Evolutionary conservation across 2,797 vertebrate species (phyloP).

Genomic region (Petrocephalus schoutedeni): DNA sequence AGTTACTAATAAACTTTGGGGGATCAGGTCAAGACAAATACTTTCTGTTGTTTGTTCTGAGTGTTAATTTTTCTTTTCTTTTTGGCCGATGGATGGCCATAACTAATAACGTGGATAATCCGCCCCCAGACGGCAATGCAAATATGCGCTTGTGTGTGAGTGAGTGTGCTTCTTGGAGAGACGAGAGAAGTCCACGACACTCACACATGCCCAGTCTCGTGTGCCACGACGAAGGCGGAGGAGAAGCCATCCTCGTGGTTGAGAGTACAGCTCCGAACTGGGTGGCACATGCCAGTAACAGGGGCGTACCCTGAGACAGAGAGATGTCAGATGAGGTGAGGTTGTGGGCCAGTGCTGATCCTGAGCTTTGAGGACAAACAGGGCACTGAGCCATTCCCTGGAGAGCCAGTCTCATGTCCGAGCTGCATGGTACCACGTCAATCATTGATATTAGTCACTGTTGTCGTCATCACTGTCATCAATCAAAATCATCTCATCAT

Average conservation of each 20-base stretch:
- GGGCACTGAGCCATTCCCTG: background rate
- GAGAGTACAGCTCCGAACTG: slow-evolving; percentile 92
- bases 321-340: background rate
- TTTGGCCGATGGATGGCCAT: background rate
- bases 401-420: background rate
- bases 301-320: slow-evolving; percentile 81
- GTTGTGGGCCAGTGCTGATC: slow-evolving; percentile 11
- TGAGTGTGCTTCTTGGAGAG: background rate
- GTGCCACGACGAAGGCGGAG: slow-evolving; percentile 94
- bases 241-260: slow-evolving; percentile 98
- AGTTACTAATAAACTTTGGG: background rate
- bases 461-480: background rate
- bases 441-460: background rate
- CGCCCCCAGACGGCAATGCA: background rate
- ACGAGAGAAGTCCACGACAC: slow-evolving; percentile 44
- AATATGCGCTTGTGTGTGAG: background rate
- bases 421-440: background rate
- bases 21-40: background rate
- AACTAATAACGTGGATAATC: background rate
- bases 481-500: background rate
- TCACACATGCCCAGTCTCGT: slow-evolving; percentile 98
- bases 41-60: background rate
- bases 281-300: slow-evolving; percentile 96
- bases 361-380: background rate
- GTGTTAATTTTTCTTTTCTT: background rate